Evolutionary conservation across 2,797 vertebrate genomes (phyloP).

Genomic region (Lagorchestes hirsutus): DNA sequence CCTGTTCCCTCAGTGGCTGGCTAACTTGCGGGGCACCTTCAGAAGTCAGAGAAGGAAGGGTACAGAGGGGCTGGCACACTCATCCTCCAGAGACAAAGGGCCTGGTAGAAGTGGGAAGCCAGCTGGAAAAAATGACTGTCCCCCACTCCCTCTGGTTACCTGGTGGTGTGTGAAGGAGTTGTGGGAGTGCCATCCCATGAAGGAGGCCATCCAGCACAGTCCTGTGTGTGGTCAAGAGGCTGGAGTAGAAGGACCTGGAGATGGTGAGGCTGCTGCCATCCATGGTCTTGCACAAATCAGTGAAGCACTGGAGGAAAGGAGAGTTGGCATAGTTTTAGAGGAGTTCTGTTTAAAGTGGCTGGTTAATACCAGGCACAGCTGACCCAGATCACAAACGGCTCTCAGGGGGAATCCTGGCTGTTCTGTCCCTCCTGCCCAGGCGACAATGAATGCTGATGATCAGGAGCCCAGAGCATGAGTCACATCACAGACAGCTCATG

Average conservation of each 20-base stretch:
- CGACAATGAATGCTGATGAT: constrained; percentile 3
- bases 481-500: neutral
- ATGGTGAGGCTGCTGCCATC: constrained; percentile 69
- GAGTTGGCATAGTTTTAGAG: neutral
- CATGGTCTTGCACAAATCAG: constrained; percentile 83
- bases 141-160: constrained; percentile 44
- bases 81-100: neutral
- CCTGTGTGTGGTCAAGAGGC: constrained; percentile 78
- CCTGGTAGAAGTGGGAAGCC: neutral
- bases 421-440: neutral
- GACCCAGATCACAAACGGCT: neutral
- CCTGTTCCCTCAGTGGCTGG: constrained; percentile 64
- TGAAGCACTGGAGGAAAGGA: constrained; percentile 83
- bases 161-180: constrained; percentile 66
- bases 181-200: constrained; percentile 76
- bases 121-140: neutral
- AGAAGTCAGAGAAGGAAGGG: constrained; percentile 22
- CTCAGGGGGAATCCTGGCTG: constrained; percentile 39
- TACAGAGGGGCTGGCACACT: neutral
- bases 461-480: neutral
- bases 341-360: neutral
- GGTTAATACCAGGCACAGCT: constrained; percentile 13
- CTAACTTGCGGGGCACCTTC: constrained; percentile 73
- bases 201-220: constrained; percentile 81
- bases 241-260: constrained; percentile 83